Base-by-base conservation (phyloP, 2,797 vertebrate species). In the Fratercula arctica region DNA sequence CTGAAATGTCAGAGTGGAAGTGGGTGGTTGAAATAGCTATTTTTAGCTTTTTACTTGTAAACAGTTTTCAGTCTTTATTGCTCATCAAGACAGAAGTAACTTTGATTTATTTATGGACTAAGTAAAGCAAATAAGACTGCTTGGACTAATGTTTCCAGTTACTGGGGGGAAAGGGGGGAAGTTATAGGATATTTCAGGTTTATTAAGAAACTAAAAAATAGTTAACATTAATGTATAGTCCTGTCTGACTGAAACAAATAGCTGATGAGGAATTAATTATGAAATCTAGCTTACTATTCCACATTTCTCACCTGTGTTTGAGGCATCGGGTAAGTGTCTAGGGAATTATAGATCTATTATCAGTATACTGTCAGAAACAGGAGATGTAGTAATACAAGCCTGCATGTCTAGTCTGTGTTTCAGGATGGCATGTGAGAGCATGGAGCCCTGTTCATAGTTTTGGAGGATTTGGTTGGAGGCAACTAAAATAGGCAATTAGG, bases 1-100 rank as follows among this genome's bases (percentile, higher is more conserved):
- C 87, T 94, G 70, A 98, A 97, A 97, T 96, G 95, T 95, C 94
- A 93, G 72, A 91, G 80, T 80, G 77, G 76, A 89, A 95, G 50
- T 74, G 86, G 54, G 51, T 78, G 74, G n/a, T 69, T 76, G 81
- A 73, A 95, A 48, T 39, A 10, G n/a, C 83, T 96, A n/a, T 92
- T 96, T 97, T 97, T 95, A 94, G n/a, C 25, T 68, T 90, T 74
- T 53, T 18, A 67, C 53, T 94, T 75, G 28, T 74, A 72, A 84
- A 89, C 15, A 54, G 14, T 80, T 87, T 91, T 83, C 39, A 76
- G 69, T 51, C 79, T 93, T 94, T 94, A 96, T 90, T 96, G 86
- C 39, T 92, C 24, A 81, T 95, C 50, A 87, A 73, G 73, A 89
- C 82, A 88, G 50, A 93, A 94, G 33, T 69, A 86, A 39, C 69